Percentiles rank a stretch among this genome's conserved stretches.
phyloP scores from a whole-genome alignment of 2,797 vertebrate species.

The Acipenser oxyrinchus region DNA sequence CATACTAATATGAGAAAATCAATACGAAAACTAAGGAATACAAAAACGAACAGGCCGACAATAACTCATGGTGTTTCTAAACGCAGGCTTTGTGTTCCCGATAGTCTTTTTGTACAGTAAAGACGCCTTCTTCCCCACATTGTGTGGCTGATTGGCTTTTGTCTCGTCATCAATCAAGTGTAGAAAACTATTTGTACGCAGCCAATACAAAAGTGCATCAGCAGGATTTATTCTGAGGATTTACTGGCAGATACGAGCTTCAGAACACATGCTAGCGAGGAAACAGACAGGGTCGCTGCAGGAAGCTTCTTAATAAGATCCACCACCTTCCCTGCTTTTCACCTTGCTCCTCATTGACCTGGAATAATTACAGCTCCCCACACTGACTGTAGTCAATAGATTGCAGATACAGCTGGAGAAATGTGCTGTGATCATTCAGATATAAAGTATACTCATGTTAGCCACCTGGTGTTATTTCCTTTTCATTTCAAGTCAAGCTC shows the following conservation, averaged over 20 bases:
- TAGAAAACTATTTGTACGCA: slow-evolving; percentile 51
- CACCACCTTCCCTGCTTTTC: not conserved
- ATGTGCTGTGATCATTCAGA: no score
- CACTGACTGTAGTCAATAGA: no score
- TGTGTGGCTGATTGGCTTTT: slow-evolving; percentile 32
- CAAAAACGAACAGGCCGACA: not conserved
- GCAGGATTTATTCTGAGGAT: slow-evolving; percentile 3
- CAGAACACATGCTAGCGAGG: not conserved
- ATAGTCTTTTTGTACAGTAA: not conserved
- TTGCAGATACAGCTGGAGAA: no score
- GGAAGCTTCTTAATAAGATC: not conserved
- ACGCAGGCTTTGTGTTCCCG: not conserved
- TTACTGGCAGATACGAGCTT: not conserved
- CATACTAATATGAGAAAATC: not conserved
- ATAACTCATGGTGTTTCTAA: not conserved
- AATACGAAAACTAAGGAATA: not conserved
- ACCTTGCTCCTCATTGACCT: not conserved
- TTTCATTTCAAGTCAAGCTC: no score
- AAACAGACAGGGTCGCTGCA: not conserved
- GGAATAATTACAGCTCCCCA: not conserved
- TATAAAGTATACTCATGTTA: no score
- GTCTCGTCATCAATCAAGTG: slow-evolving; percentile 53
- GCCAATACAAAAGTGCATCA: slow-evolving; percentile 43
- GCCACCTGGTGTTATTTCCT: no score
- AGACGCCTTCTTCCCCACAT: slow-evolving; percentile 8